Base-by-base conservation (phyloP, 1,140 invertebrate species). In the Drosophila pseudoananassae region DNA sequence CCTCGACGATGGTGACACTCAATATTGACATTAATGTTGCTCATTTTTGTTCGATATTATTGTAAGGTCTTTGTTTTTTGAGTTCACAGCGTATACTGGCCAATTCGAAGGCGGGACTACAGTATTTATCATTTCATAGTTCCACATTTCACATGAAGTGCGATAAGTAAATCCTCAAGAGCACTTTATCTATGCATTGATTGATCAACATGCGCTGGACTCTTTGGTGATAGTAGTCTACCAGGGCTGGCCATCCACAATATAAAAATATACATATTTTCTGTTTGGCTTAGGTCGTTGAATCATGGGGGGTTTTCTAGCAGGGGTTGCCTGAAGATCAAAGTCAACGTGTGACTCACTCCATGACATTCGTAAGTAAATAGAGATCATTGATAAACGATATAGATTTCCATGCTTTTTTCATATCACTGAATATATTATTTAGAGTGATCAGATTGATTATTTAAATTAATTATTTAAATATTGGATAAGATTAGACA, bases 1-100 rank as follows among this genome's bases (percentile, higher is more conserved):
- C 78, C 78, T 2, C 49, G 71, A 0, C 76, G 78, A 43, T 87
- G 83, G 49, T 73, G 29, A 49, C 83, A 87, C 17, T 87, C 78
- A 60, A 87, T 60, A 49, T 78, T 88, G 12, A 69, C 47, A 12
- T 69, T 68, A n/a, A 69, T 31, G 25, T 69, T 43, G 7, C 1
- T 60, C 47, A 14, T 46, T 46, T 46, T 46, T 60, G 50, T 40
- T 20, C 29, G 43, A 46, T 20, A 20, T 46, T 14, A 31, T 29
- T 17, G 14, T 36, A 5, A 12, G 27, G 14, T 20, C 43, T 57
- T 1, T 9, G 51, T 2, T 27, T 1, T 45, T 20, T 59, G 25
- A 20, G 5, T 47, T 14, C n/a, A 9, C 17, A 20, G 4, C 14
- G n/a, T 46, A 12, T 1, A 46, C 43, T 46, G 43, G 43, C 17